Percentiles rank a stretch among this genome's conserved stretches.
Conservation (phyloP, 2,888 invertebrate genomes). For the Norana najaformis region DNA sequence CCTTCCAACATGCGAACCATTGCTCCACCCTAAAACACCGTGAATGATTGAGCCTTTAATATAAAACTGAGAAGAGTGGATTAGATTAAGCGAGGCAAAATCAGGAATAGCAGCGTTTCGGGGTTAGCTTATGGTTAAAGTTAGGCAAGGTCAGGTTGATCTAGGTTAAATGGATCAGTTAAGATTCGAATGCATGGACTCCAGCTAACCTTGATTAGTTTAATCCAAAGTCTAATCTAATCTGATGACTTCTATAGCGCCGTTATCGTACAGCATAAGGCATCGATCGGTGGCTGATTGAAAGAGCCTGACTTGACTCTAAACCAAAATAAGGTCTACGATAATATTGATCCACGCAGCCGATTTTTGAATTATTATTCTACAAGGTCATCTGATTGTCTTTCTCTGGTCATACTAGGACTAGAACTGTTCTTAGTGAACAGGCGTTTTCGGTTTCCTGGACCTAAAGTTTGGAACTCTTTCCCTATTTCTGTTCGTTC, state of each 20-base stretch:
- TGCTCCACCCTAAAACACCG: slow-evolving; percentile 37
- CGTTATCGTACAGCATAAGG: background rate
- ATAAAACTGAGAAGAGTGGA: background rate
- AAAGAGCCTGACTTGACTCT: no score
- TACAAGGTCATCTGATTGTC: no score
- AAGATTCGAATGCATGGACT: background rate
- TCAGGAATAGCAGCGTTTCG: background rate
- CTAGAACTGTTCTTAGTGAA: no score
- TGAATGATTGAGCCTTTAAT: background rate
- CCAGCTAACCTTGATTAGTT: background rate
- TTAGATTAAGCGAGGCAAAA: background rate
- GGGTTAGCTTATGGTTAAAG: background rate
- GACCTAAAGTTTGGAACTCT: no score
- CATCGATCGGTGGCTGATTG: background rate
- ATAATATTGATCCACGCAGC: no score
- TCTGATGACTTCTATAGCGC: background rate
- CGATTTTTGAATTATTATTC: no score
- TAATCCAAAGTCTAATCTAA: background rate
- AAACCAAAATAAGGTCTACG: no score
- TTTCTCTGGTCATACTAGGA: no score
- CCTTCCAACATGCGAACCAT: slow-evolving; percentile 36
- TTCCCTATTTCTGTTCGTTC: no score
- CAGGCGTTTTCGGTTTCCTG: no score
- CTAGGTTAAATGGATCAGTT: background rate
- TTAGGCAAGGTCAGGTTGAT: background rate